These are phyloP conservation scores for Brachionus manjavacas DNA, from an alignment of 1,140 invertebrate species.

Conservation along the genomic window DNA sequence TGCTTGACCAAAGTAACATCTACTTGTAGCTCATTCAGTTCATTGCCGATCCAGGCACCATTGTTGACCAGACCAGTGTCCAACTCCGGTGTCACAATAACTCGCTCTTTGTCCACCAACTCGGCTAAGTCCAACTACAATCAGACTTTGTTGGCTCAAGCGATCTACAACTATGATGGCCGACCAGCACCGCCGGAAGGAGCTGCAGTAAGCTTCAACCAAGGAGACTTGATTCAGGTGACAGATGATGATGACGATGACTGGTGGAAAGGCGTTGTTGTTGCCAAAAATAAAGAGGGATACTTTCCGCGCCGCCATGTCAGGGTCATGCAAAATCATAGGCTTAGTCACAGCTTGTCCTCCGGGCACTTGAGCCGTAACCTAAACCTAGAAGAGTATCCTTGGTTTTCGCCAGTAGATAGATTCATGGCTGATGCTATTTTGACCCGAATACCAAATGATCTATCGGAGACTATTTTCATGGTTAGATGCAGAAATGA, in stretches of 20 bases:
- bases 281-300: constrained; percentile 15
- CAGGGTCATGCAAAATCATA: neutral
- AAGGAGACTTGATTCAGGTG: constrained; percentile 26
- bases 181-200: constrained; percentile 5
- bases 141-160: neutral
- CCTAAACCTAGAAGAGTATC: neutral
- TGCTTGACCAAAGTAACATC: constrained; percentile 17
- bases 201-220: neutral
- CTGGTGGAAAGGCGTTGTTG: constrained; percentile 33
- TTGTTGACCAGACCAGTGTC: neutral
- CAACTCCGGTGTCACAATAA: neutral
- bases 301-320: constrained; percentile 34
- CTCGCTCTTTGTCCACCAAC: neutral
- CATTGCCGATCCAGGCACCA: neutral
- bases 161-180: constrained; percentile 32
- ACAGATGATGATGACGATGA: constrained; percentile 42
- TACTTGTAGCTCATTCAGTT: neutral
- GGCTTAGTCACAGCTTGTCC: neutral
- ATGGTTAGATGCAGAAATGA: constrained; percentile 37
- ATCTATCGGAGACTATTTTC: constrained; percentile 18
- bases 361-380: neutral
- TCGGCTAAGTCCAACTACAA: neutral
- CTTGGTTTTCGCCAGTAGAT: constrained; percentile 37
- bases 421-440: constrained; percentile 19
- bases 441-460: constrained; percentile 9